phyloP scores from a whole-genome alignment of 2,113 vertebrate genomes.

The Pampusana beccarii region DNA sequence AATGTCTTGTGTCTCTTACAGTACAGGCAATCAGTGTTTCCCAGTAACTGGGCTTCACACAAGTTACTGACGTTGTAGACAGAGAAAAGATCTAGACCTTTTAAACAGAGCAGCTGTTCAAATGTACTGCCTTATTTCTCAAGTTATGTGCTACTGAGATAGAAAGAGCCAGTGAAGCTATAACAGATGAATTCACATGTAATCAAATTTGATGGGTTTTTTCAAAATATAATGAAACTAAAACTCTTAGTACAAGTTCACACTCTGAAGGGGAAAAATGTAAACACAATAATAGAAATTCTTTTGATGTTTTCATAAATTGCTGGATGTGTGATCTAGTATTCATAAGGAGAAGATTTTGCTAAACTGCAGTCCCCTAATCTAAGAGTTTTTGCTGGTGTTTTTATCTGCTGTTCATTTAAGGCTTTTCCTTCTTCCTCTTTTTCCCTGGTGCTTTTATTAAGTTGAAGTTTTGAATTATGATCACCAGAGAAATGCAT shows the following conservation, averaged over 20 bases:
- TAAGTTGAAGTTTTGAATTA: neutral
- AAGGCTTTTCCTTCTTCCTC: neutral
- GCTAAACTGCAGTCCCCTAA: accelerated
- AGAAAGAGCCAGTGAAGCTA: neutral
- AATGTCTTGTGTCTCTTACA: neutral
- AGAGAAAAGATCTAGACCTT: neutral
- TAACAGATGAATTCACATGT: neutral
- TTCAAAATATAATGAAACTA: neutral
- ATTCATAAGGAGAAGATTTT: neutral
- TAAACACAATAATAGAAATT: neutral
- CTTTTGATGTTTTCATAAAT: neutral
- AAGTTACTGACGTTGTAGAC: neutral
- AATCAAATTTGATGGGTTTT: neutral
- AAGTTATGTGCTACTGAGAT: neutral
- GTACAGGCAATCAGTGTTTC: neutral
- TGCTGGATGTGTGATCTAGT: neutral
- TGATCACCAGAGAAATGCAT: neutral
- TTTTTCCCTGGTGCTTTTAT: neutral
- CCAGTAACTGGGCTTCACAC: neutral
- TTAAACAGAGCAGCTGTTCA: neutral
- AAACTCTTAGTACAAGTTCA: neutral
- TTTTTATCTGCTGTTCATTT: neutral
- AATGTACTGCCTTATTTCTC: neutral
- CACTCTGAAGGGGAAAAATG: neutral
- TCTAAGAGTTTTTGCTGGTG: accelerated